phyloP scores from a whole-genome alignment of 2,888 invertebrate species.

The Dasysyrphus albostriatus region DNA sequence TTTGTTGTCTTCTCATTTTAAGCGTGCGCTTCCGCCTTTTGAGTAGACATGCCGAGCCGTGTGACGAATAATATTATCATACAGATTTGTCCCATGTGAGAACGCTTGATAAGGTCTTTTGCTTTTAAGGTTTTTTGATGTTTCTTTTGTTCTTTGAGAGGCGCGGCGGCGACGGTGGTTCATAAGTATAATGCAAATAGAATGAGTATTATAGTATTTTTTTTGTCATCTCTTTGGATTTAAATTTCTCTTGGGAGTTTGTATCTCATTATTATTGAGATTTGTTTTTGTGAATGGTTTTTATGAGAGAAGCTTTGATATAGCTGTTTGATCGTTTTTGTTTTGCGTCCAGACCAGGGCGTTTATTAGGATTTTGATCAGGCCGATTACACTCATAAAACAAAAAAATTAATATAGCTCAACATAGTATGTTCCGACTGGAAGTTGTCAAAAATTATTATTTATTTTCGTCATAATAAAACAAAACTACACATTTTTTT shows the following conservation, averaged over 20 bases:
- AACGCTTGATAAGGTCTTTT: conserved; percentile 43
- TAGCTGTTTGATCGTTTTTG: conserved; percentile 19
- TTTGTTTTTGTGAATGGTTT: conserved; percentile 43
- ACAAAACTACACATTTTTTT: too few species aligned
- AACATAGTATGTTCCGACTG: too few species aligned
- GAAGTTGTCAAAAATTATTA: too few species aligned
- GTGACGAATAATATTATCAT: conserved; percentile 65
- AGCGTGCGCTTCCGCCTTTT: conserved; percentile 18
- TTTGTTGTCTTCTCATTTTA: not conserved
- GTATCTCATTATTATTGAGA: conserved; percentile 69
- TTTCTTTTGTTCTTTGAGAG: not conserved
- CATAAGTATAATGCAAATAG: conserved; percentile 17
- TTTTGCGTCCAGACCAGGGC: too few species aligned
- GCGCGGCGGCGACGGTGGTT: conserved; percentile 2
- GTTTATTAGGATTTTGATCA: too few species aligned
- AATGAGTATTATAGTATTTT: conserved; percentile 13
- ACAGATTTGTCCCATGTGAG: conserved; percentile 69
- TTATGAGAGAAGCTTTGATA: not conserved
- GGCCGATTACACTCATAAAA: too few species aligned
- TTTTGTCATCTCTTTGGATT: conserved; percentile 16
- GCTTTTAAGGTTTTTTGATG: conserved; percentile 16
- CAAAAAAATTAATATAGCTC: too few species aligned
- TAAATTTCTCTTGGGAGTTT: conserved; percentile 66
- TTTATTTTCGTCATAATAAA: too few species aligned
- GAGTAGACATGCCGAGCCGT: conserved; percentile 33